Conservation (phyloP, 2,888 invertebrate genomes). For the Oxyteleia sp. region DNA sequence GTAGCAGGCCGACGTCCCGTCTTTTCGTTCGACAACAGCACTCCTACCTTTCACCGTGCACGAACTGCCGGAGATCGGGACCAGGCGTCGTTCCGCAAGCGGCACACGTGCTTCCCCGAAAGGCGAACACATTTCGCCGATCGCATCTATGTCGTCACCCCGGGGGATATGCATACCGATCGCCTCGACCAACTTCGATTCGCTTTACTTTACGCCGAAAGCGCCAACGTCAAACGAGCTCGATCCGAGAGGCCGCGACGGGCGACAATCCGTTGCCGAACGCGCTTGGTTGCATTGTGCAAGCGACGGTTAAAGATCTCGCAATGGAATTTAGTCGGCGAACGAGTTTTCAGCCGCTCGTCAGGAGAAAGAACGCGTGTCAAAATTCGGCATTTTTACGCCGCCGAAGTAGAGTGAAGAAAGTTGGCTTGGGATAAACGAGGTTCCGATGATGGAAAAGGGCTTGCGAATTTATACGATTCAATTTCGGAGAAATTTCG, state of each 20-base stretch:
- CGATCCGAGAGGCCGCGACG: slow-evolving; percentile 36
- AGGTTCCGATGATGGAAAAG: not conserved
- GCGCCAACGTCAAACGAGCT: too few relatives aligned
- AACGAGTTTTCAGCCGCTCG: slow-evolving; percentile 1
- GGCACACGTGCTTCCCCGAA: slow-evolving; percentile 70
- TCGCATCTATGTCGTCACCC: slow-evolving; percentile 58
- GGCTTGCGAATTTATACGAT: not conserved
- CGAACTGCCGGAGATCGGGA: slow-evolving; percentile 68
- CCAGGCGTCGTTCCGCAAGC: slow-evolving; percentile 56
- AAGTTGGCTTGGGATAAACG: not conserved
- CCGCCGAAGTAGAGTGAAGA: not conserved
- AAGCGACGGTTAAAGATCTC: slow-evolving; percentile 4
- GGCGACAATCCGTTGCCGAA: slow-evolving; percentile 33
- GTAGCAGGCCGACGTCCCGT: slow-evolving; percentile 70
- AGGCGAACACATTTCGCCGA: slow-evolving; percentile 68
- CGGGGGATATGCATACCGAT: slow-evolving; percentile 63
- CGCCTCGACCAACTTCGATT: too few relatives aligned
- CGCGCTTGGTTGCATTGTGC: slow-evolving; percentile 21
- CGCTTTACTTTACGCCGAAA: too few relatives aligned
- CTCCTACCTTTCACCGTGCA: slow-evolving; percentile 72
- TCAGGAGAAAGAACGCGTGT: slow-evolving; percentile 18
- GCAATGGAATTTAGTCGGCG: too few relatives aligned
- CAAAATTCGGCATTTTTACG: slow-evolving; percentile 12
- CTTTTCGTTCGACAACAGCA: slow-evolving; percentile 62
- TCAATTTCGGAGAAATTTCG: too few relatives aligned